These are phyloP conservation scores for Arenicola marina DNA, from an alignment of 2,888 invertebrate species.

Conservation along the genomic window DNA sequence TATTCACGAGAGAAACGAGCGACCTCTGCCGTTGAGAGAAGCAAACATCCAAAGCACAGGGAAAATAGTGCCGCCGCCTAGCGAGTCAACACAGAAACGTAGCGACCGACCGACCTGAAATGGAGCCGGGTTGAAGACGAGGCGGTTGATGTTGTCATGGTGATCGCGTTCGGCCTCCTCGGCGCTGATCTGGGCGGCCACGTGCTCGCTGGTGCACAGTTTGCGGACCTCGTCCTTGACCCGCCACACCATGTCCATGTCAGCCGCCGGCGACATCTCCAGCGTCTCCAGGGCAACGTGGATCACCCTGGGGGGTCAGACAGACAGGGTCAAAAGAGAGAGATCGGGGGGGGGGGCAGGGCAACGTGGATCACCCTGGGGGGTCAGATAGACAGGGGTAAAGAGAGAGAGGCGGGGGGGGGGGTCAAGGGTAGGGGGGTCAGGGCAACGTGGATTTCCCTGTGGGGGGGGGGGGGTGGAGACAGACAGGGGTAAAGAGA, in stretches of 20 bases:
- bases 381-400: no score
- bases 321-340: no score
- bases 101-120: not conserved
- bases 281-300: conserved; percentile 46
- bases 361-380: conserved; percentile 54
- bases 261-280: conserved; percentile 53
- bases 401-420: no score
- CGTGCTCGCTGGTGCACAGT: conserved; percentile 50
- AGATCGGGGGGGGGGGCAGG: no score
- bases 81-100: no score
- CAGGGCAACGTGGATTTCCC: conserved; percentile 53
- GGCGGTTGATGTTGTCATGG: conserved; percentile 43
- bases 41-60: no score
- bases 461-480: no score
- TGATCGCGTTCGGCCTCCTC: conserved; percentile 49
- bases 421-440: no score
- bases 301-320: conserved; percentile 52
- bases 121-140: conserved; percentile 39
- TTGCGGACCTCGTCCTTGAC: conserved; percentile 58
- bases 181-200: conserved; percentile 50
- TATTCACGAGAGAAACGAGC: no score
- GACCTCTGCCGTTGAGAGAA: no score
- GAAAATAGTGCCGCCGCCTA: no score
- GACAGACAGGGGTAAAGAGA: no score
- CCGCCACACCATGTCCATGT: conserved; percentile 59